Evolutionary conservation across 2,888 invertebrate genomes (phyloP), one percentile per base, ranked within the genome.

Genomic region (Calameuta idolon): DNA sequence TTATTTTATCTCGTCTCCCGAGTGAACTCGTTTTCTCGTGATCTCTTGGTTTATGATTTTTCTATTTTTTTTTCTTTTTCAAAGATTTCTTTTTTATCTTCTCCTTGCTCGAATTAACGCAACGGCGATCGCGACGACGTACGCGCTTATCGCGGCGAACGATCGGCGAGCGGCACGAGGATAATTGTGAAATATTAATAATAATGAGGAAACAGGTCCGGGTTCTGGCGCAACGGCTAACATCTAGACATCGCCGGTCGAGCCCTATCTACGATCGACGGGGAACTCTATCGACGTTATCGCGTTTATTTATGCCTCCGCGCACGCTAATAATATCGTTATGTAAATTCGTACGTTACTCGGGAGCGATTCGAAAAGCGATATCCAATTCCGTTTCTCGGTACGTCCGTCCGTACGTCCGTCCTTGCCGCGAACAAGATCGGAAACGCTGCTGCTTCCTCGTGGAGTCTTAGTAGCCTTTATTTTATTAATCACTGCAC

Each of bases 111-210:
- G 55, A 55, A 55, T 55, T 55, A 55, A 55, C 55, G 55, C 55
- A 55, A 55, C 55, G 55, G 23, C 55, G 23, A 23, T 55, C 55
- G 55, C 55, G 55, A 55, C 55, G 55, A 55, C 55, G 55, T 55
- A 23, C 55, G 55, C 55, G 55, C 55, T 55, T 55, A 55, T 55
- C 55, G 55, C 4, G 55, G 23, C 55, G 23, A 23, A 55, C 55
- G 55, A 55, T 55, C 55, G 55, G 23, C 55, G 23, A 55, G 55
- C 55, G 55, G 23, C 55, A 55, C 9, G 55, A 55, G 55, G 84
- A 87, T 87, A 87, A 87, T 88, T 88, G 86, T 85, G 87, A 87
- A 89, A 89, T 86, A 88, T 87, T 86, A 88, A 87, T 88, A 87
- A 87, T 85, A 87, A 88, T 83, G 85, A 87, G 86, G 85, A 87